Base-by-base conservation (phyloP, 2,797 vertebrate genomes). In the Somateria mollissima region DNA sequence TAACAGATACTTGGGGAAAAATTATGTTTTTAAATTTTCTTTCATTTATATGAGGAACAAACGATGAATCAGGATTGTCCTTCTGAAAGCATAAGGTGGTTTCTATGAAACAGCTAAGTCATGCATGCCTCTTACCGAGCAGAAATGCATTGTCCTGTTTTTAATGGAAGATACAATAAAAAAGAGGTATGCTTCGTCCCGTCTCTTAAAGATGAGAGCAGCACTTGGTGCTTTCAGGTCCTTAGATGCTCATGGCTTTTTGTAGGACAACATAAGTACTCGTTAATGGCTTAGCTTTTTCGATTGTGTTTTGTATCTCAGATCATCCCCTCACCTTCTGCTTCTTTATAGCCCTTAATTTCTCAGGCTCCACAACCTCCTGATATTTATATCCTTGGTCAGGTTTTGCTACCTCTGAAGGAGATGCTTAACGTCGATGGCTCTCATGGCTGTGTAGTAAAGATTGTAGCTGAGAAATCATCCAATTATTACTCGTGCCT, bases 151-250 rank as follows among this genome's bases (percentile, higher is more conserved):
- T 19, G 7, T 49, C 60, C 65, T 15, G 3, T 60, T 77, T 27
- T 53, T 20, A 1, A 27, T 16, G 49, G 74, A 18, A 34, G 51
- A 2, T 3, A 5, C 0, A 3, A n/a, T 10, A 47, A 49, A 39
- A 57, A 32, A 78, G 10, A 30, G 7, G 13, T 22, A 54, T 39
- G 41, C 69, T 62, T 53, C 53, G 8, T 45, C 66, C 28, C 60
- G 4, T 19, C 56, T 41, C 8, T 27, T 20, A 18, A 28, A 27
- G 88, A 7, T 21, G 10, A 25, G 41, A 16, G 1, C 58, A 45
- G 18, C 15, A 1, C 79, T 28, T 51, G 30, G 20, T 12, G 28
- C 49, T 43, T 12, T 49, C 8, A 5, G 43, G 32, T 5, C 14
- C 34, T 72, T 36, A 30, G 76, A 10, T 37, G 2, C 54, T 28